Base-by-base conservation (phyloP, 1,140 invertebrate species). In the Trachymyrmex septentrionalis region DNA sequence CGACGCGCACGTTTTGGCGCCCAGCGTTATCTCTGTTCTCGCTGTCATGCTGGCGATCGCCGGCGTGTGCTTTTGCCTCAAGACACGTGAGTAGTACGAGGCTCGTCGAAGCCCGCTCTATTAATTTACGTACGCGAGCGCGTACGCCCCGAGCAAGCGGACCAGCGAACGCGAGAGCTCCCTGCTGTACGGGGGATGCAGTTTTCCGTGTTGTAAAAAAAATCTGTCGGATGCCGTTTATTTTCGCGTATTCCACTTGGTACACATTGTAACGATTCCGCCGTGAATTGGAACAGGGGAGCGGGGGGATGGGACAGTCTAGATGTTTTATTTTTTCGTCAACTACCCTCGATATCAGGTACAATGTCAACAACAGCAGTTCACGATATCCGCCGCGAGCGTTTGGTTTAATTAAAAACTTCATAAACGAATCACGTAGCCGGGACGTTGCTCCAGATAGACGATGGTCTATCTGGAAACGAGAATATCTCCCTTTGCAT, bases 51-150 rank as follows among this genome's bases (percentile, higher is more conserved):
- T 96, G 3, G 95, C 95, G 3, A 88, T 96, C 30, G 92, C 94
- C 67, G 96, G 95, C 19, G 94, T 96, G 44, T 96, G 96, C 86
- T 95, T 96, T 86, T 96, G 96, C 91, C 94, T 96, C 44, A 95
- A 93, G 88, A 95, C 95, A 88, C 96, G 96, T 96, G 91, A 94
- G 95, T 95, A 94, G 95, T 95, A 85, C 21, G 19, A 30, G 50
- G 50, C 27, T 16, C 12, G n/a, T 57, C 50, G 34, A 19, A 16
- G 14, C 2, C 7, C 12, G 10, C 21, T 59, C n/a, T 53, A 64
- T 87, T 71, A 73, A 38, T 48, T 50, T 44, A 38, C 34, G 44
- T 48, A n/a, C 34, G 81, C 21, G 14, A 57, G 19, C n/a, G 10
- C 10, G 4, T n/a, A 2, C n/a, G 16, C 30, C 24, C 2, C 21